phyloP scores from a whole-genome alignment of 1,140 invertebrate genomes.

The Nylanderia fulva region DNA sequence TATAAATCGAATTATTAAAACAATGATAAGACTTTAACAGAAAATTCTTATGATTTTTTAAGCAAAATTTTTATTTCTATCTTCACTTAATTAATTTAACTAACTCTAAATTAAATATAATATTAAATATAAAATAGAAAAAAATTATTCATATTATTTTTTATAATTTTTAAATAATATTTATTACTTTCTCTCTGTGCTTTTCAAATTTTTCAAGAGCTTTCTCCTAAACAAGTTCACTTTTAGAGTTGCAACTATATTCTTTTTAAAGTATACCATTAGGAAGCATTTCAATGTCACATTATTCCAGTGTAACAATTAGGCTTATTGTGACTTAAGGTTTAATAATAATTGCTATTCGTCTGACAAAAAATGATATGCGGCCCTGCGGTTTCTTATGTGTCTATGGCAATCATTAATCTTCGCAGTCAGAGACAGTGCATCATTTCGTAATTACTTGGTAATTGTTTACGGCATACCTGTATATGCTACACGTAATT shows the following conservation, averaged over 20 bases:
- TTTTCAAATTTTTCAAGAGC: neutral
- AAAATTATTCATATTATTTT: no score
- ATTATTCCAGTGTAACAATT: neutral
- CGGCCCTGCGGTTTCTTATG: constrained; percentile 30
- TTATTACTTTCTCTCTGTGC: neutral
- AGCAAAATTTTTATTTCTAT: no score
- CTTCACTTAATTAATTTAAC: no score
- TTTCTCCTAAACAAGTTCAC: constrained; percentile 7
- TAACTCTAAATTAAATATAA: no score
- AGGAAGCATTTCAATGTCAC: neutral
- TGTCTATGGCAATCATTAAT: constrained; percentile 36
- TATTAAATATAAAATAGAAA: no score
- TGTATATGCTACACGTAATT: neutral
- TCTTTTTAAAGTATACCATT: neutral
- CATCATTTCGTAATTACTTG: constrained; percentile 45
- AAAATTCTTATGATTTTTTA: no score
- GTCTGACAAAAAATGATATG: neutral
- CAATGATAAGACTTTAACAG: no score
- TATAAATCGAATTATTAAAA: no score
- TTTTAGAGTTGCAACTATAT: neutral
- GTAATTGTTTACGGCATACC: constrained; percentile 42
- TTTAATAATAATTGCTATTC: neutral
- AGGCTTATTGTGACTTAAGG: neutral
- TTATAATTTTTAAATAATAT: neutral
- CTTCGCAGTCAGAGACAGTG: neutral